A percentile compares a stretch with the other conserved stretches of the same genome.
These are phyloP conservation scores for Griposia aprilina DNA, from an alignment of 2,888 invertebrate genomes.

Conservation along the genomic window DNA sequence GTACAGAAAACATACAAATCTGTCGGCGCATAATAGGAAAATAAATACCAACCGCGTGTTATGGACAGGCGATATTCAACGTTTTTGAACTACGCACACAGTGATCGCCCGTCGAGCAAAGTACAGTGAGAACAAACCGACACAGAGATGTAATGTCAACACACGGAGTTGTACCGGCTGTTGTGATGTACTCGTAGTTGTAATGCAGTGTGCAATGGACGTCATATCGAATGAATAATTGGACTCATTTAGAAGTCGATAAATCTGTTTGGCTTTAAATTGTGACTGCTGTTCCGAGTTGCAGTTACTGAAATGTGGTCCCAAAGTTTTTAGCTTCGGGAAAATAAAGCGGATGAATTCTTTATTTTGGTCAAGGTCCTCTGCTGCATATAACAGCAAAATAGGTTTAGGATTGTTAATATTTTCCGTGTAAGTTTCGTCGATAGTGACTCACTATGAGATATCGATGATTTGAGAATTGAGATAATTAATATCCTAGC, in stretches of 20 bases:
- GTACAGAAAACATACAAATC: conserved; percentile 33
- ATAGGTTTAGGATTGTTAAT: not conserved
- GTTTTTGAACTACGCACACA: conserved; percentile 57
- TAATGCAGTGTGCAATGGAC: conserved; percentile 60
- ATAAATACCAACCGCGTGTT: conserved; percentile 52
- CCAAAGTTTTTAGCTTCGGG: not conserved
- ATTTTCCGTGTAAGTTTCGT: not conserved
- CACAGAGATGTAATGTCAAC: conserved; percentile 51
- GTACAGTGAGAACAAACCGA: conserved; percentile 36
- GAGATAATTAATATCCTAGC: not conserved
- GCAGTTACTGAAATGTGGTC: conserved; percentile 31
- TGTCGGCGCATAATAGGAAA: conserved; percentile 41
- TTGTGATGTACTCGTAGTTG: conserved; percentile 48
- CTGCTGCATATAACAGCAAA: not conserved
- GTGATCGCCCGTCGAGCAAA: conserved; percentile 33
- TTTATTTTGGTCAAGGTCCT: not conserved
- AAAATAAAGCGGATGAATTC: conserved; percentile 7
- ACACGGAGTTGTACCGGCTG: conserved; percentile 27
- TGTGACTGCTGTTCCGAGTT: conserved; percentile 42
- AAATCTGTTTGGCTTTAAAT: conserved; percentile 61
- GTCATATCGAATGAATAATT: conserved; percentile 63
- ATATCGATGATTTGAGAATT: not conserved
- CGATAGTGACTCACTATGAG: not conserved
- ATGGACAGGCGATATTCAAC: conserved; percentile 39
- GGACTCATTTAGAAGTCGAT: conserved; percentile 61